Evolutionary conservation across 1,140 invertebrate genomes (phyloP), one percentile per base, ranked within the genome.

Genomic region (Bombus balteatus): DNA sequence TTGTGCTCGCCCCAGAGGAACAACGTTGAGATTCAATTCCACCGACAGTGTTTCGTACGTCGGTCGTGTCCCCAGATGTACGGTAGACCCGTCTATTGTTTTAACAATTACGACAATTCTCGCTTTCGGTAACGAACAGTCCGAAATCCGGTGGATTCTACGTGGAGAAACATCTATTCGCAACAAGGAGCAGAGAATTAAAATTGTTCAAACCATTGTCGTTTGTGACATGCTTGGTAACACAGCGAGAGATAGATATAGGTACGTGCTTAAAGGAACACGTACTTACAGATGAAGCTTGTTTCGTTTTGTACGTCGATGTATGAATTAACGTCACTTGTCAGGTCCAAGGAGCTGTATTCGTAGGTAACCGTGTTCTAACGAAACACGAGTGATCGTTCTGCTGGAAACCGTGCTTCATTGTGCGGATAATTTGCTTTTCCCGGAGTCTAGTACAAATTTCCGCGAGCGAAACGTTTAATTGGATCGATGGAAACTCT

Each of bases 91-190:
- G 70, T 76, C 74, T 83, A 91, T 91, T 90, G 83, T 89, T 89
- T 90, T 77, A 83, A 81, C 81, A 90, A 90, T 91, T 87, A 89
- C 83, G 47, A 81, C 71, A 57, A 66, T 87, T 75, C 81, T 53
- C 88, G 81, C n/a, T 71, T 66, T 43, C 47, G 18, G 66, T 86
- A 87, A 90, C 70, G 83, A 87, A 39, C 62, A 70, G 62, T 65
- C 41, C 66, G 32, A 5, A 37, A 22, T 25, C 28, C 15, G 15
- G 25, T 43, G 65, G 12, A 47, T n/a, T 82, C 65, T 62, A 12
- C 22, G 28, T 0, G 28, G 28, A 62, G 59, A 28, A 12, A 28
- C 59, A 4, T 28, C 28, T 62, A 28, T 18, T 4, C 34, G 12
- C 62, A 62, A 73, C 72, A 34, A 74, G 41, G 53, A 66, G 34